phyloP scores from a whole-genome alignment of 1,140 invertebrate genomes.

The Linepithema humile region DNA sequence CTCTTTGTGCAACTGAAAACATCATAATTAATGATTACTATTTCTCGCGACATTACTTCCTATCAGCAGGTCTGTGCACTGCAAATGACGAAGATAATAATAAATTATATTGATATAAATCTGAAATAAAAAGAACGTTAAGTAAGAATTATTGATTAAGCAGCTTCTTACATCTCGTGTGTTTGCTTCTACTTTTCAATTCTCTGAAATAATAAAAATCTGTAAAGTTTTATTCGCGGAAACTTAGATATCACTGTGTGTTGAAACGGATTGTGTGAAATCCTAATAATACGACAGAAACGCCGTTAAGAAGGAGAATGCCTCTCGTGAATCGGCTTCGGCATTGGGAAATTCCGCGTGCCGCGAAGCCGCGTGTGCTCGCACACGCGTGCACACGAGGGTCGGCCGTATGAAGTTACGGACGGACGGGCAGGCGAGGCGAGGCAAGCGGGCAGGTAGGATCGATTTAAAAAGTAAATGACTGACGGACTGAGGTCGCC shows the following conservation, averaged over 20 bases:
- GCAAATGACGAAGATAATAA: neutral
- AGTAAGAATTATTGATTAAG: neutral
- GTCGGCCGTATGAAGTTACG: slow-evolving; percentile 50
- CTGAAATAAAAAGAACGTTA: neutral
- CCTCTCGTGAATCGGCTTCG: slow-evolving; percentile 46
- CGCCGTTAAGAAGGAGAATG: slow-evolving; percentile 5
- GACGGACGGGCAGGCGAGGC: slow-evolving; percentile 65
- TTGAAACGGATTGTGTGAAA: neutral
- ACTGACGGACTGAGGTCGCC: slow-evolving; percentile 80
- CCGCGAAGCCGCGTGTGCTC: slow-evolving; percentile 40
- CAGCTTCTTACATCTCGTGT: neutral
- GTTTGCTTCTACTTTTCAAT: neutral
- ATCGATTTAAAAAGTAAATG: slow-evolving; percentile 81
- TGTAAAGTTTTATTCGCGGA: no score
- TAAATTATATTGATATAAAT: neutral
- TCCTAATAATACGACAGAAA: neutral
- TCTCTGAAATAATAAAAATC: neutral
- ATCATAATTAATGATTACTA: slow-evolving; percentile 1
- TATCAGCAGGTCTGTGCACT: neutral
- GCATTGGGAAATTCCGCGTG: slow-evolving; percentile 65
- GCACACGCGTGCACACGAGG: slow-evolving; percentile 51
- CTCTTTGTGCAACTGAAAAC: neutral
- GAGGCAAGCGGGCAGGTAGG: slow-evolving; percentile 59
- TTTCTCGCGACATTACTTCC: neutral
- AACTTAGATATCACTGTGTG: neutral